Conservation (phyloP, 2,113 vertebrate species). For the Terrapene triunguis region DNA sequence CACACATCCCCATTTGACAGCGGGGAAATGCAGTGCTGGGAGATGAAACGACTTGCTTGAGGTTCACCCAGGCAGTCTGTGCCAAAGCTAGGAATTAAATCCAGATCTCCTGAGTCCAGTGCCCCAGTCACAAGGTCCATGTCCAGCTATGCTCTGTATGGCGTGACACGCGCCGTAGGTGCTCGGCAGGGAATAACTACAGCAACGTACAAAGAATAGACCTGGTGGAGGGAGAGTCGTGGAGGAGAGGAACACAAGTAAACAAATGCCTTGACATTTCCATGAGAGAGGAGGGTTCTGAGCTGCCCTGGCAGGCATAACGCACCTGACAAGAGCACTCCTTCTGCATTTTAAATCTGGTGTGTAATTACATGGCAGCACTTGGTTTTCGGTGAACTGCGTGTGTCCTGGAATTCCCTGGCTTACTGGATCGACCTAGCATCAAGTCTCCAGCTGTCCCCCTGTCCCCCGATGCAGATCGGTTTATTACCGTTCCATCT, state of each 20-base stretch:
- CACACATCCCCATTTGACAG: background rate
- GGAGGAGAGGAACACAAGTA: background rate
- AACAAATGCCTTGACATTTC: background rate
- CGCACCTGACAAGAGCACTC: background rate
- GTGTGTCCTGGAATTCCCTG: conserved; percentile 11
- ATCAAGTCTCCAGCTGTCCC: conserved; percentile 47
- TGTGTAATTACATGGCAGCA: conserved; percentile 11
- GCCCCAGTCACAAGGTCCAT: background rate
- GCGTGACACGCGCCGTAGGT: background rate
- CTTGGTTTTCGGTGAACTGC: conserved; percentile 27
- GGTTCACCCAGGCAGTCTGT: background rate
- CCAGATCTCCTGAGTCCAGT: background rate
- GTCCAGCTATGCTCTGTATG: background rate
- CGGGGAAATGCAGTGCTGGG: background rate
- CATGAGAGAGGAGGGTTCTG: background rate
- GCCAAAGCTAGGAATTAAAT: background rate
- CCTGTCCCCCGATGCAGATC: background rate
- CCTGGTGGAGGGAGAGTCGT: background rate
- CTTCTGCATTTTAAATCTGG: conserved; percentile 38
- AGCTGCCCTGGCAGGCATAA: background rate
- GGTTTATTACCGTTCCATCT: background rate
- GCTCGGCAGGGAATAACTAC: background rate
- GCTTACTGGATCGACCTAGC: background rate
- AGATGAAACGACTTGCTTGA: background rate
- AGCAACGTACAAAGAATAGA: background rate